Conservation (phyloP, 2,797 vertebrate species). For the Anabacerthia variegaticeps region DNA sequence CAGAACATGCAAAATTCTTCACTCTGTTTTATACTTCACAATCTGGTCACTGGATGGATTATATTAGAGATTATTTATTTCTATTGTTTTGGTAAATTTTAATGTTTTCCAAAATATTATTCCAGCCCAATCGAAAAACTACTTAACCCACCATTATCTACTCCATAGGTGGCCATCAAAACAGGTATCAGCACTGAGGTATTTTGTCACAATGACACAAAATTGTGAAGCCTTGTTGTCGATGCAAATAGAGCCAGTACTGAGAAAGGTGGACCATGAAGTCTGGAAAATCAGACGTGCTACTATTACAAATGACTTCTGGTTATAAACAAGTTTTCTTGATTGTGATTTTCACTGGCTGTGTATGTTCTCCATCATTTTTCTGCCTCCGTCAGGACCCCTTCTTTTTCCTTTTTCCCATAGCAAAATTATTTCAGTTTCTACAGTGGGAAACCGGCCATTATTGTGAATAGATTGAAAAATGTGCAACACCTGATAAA, state of each 20-base stretch:
- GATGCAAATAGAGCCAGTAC: neutral
- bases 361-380: neutral
- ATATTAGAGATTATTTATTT: neutral
- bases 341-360: neutral
- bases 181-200: neutral
- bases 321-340: neutral
- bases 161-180: neutral
- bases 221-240: neutral
- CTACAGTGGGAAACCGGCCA: neutral
- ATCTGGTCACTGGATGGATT: neutral
- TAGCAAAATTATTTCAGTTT: neutral
- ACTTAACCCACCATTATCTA: neutral
- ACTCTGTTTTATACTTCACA: neutral
- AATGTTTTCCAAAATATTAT: neutral
- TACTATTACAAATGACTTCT: neutral
- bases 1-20: neutral
- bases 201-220: neutral
- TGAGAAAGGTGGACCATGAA: neutral
- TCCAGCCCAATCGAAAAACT: neutral
- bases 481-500: neutral
- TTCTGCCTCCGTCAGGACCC: neutral
- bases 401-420: neutral
- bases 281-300: neutral
- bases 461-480: neutral
- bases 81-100: neutral